Evolutionary conservation across 30 jellyfish, hydroid and myxozoan genomes (phyloP).

Genomic region (Aurelia coerulea): DNA sequence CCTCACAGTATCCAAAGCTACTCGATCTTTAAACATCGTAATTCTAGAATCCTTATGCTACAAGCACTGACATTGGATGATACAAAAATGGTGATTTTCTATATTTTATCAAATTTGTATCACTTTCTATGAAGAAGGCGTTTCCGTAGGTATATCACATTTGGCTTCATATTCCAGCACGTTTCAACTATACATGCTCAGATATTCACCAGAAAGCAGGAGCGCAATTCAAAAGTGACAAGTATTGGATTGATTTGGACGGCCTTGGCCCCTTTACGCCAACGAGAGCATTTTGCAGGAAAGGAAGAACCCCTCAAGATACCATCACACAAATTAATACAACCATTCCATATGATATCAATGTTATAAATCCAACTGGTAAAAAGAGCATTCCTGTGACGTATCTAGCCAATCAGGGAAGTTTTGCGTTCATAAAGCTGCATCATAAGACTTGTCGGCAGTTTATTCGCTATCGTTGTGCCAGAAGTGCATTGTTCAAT

Average conservation of each 20-base stretch:
- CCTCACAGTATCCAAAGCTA: too few relatives aligned
- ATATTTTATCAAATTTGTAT: too few relatives aligned
- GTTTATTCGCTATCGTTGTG: constrained; percentile 80
- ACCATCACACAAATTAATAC: constrained; percentile 94
- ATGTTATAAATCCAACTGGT: constrained; percentile 79
- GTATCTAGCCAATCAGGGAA: constrained; percentile 82
- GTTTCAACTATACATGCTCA: constrained; percentile 92
- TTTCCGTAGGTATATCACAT: too few relatives aligned
- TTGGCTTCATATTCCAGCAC: constrained; percentile 68
- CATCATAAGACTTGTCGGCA: constrained; percentile 80
- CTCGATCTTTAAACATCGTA: too few relatives aligned
- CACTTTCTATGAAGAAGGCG: too few relatives aligned
- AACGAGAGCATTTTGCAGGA: constrained; percentile 89
- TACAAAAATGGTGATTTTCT: too few relatives aligned
- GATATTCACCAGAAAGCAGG: constrained; percentile 89
- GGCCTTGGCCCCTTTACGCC: constrained; percentile 96
- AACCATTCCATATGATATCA: constrained; percentile 71
- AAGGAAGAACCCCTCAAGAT: constrained; percentile 85
- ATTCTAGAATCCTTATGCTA: too few relatives aligned
- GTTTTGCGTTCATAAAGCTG: constrained; percentile 75
- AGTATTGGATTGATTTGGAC: constrained; percentile 92
- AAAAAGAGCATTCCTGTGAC: constrained; percentile 65
- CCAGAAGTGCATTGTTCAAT: constrained; percentile 81
- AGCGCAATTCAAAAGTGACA: constrained; percentile 81
- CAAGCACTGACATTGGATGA: too few relatives aligned